phyloP scores from a whole-genome alignment of 64 coral and sea anemone genomes.

The Astreopora myriophthalma region DNA sequence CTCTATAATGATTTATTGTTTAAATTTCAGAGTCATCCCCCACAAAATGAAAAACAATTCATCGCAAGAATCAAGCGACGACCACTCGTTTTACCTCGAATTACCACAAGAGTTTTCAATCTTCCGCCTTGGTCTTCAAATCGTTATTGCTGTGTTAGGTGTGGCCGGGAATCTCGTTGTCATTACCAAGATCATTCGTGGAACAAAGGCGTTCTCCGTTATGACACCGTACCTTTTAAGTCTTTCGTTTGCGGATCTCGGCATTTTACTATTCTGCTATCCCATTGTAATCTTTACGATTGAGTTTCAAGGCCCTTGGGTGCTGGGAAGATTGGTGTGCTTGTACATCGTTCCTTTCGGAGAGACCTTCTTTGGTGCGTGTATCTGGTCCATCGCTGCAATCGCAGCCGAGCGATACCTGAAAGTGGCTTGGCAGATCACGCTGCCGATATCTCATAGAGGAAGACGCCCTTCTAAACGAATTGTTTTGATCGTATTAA shows the following conservation, averaged over 20 bases:
- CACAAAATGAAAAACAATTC: neutral
- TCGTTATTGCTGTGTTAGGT: constrained; percentile 14
- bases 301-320: neutral
- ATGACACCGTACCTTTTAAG: constrained; percentile 43
- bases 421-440: constrained; percentile 20
- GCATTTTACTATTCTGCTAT: constrained; percentile 34
- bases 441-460: neutral
- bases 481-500: constrained; percentile 12
- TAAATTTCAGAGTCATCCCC: neutral
- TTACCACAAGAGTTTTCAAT: constrained; percentile 2
- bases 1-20: too few relatives aligned
- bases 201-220: constrained; percentile 23
- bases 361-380: constrained; percentile 28
- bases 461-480: constrained; percentile 9
- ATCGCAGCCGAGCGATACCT: constrained; percentile 58
- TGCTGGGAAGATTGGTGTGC: constrained; percentile 19
- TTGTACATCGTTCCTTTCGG: constrained; percentile 31
- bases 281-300: neutral
- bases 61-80: neutral
- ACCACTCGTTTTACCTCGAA: neutral
- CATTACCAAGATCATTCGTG: constrained; percentile 4
- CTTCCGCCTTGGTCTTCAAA: neutral
- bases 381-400: constrained; percentile 57
- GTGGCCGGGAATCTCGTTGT: constrained; percentile 34
- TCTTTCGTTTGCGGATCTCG: constrained; percentile 40